Conservation (phyloP, 2,888 invertebrate genomes). For the Coelinius sp. region DNA sequence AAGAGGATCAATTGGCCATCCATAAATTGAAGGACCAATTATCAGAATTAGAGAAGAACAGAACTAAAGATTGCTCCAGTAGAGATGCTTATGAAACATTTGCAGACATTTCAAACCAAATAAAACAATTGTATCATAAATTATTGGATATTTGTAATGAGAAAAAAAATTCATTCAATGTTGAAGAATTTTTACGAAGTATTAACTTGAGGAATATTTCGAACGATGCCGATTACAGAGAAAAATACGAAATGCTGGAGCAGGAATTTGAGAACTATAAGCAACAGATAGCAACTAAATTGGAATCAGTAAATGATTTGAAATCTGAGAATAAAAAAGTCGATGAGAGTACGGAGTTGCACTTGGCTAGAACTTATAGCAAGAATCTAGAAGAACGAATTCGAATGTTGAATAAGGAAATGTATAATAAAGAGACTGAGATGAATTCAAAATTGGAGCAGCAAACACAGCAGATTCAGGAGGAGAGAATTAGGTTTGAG, state of each 20-base stretch:
- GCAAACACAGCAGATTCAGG: conserved; percentile 70
- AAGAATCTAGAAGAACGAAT: conserved; percentile 79
- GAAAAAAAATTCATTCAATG: conserved; percentile 54
- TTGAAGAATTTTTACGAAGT: conserved; percentile 69
- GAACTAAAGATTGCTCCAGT: conserved; percentile 53
- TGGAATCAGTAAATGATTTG: conserved; percentile 36
- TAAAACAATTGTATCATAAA: conserved; percentile 69
- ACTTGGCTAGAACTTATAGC: conserved; percentile 75
- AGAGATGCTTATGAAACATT: conserved; percentile 43
- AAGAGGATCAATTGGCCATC: conserved; percentile 82
- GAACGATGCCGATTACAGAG: conserved; percentile 73
- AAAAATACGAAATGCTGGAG: conserved; percentile 77
- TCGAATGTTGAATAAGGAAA: conserved; percentile 75
- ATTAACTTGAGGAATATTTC: conserved; percentile 58
- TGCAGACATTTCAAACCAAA: conserved; percentile 67
- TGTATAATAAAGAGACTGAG: conserved; percentile 78
- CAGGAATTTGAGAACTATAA: conserved; percentile 81
- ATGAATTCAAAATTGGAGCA: conserved; percentile 75
- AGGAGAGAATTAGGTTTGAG: conserved; percentile 61
- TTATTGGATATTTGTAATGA: conserved; percentile 70
- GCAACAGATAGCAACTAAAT: conserved; percentile 58
- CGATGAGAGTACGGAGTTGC: conserved; percentile 62
- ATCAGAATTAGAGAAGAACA: conserved; percentile 55
- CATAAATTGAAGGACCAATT: conserved; percentile 76
- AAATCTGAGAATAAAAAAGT: conserved; percentile 52